phyloP scores from a whole-genome alignment of 2,113 vertebrate species.

The Typhlomys cinereus region DNA sequence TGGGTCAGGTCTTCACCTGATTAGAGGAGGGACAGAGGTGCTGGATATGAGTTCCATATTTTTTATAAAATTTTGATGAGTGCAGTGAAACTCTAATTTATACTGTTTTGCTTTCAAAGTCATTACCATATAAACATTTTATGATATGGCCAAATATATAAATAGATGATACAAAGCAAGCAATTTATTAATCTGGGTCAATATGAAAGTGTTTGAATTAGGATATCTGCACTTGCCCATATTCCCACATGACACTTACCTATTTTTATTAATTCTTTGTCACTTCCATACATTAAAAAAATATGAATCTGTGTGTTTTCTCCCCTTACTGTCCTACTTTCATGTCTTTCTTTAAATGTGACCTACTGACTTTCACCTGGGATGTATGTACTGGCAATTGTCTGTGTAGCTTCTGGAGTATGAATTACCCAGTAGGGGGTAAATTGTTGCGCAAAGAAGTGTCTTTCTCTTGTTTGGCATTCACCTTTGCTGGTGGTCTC shows the following conservation, averaged over 20 bases:
- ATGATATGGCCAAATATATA: not conserved
- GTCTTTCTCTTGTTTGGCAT: too few species aligned
- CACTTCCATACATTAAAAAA: too few species aligned
- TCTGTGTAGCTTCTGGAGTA: too few species aligned
- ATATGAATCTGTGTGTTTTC: too few species aligned
- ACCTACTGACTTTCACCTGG: too few species aligned
- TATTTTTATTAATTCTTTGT: too few species aligned
- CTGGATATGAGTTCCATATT: not conserved
- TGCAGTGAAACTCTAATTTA: not conserved
- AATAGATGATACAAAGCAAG: not conserved
- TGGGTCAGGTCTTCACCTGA: not conserved
- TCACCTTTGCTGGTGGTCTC: too few species aligned
- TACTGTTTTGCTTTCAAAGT: not conserved
- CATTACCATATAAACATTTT: not conserved
- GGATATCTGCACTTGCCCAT: not conserved
- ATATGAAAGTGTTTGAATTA: not conserved
- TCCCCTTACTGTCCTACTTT: too few species aligned
- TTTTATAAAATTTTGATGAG: constrained; percentile 2
- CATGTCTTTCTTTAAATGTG: too few species aligned
- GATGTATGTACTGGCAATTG: too few species aligned
- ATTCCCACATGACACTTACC: not conserved
- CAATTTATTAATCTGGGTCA: not conserved
- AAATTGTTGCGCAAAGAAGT: too few species aligned
- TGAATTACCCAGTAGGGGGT: too few species aligned
- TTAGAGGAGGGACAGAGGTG: not conserved